A percentile compares a stretch with the other conserved stretches of the same genome.
These are phyloP conservation scores for Cephalopachus bancanus DNA, from an alignment of 2,797 vertebrate genomes.

Conservation along the genomic window DNA sequence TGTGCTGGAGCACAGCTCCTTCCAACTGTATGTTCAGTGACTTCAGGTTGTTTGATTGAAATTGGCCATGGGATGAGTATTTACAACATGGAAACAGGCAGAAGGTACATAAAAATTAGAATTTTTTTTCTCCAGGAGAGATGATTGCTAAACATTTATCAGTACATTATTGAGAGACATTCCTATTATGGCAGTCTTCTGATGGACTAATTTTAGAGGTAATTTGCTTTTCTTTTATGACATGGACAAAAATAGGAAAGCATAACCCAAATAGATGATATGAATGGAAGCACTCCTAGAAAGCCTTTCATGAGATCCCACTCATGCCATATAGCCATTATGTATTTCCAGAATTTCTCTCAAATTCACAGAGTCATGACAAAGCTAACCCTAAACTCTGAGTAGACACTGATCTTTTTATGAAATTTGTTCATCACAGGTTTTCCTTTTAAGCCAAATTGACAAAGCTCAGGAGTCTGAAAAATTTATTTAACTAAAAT, in stretches of 20 bases:
- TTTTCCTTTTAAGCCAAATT: constrained; percentile 12
- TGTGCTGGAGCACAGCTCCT: neutral
- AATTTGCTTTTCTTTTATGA: constrained; percentile 19
- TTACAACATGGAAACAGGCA: neutral
- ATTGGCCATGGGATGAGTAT: neutral
- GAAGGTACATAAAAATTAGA: neutral
- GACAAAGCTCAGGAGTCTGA: neutral
- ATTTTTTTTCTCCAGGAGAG: neutral
- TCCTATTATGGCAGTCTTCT: neutral
- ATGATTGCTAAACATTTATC: neutral
- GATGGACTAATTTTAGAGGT: neutral
- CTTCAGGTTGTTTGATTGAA: neutral
- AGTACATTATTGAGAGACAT: neutral
- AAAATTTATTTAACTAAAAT: neutral
- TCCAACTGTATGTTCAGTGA: neutral
- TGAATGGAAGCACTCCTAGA: neutral
- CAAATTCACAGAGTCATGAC: neutral
- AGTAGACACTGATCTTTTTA: neutral
- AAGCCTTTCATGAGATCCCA: neutral
- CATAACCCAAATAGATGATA: neutral
- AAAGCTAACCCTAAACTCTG: neutral
- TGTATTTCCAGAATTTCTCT: neutral
- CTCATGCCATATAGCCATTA: neutral
- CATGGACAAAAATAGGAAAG: constrained; percentile 15
- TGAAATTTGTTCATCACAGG: neutral